Conservation (phyloP, 2,888 invertebrate genomes). For the Zeuzera pyrina region DNA sequence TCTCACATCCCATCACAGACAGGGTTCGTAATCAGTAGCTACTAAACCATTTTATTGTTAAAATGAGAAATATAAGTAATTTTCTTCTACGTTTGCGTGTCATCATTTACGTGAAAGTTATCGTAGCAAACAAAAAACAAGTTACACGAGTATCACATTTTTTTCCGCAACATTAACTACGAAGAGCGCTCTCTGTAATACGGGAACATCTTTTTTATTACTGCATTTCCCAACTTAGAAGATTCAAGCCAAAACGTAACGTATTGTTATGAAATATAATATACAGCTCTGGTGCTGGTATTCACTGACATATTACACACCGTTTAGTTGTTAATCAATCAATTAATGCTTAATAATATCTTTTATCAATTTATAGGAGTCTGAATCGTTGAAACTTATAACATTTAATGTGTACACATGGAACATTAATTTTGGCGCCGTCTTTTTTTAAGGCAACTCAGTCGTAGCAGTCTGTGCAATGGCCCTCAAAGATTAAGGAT, state of each 20-base stretch:
- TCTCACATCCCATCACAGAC: too few species aligned
- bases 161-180: slow-evolving; percentile 41
- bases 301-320: too few species aligned
- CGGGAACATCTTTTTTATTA: slow-evolving; percentile 63
- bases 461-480: slow-evolving; percentile 34
- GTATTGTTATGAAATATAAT: slow-evolving; percentile 64
- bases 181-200: slow-evolving; percentile 35
- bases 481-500: slow-evolving; percentile 42
- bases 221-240: slow-evolving; percentile 57
- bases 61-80: background rate
- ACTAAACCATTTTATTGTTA: background rate
- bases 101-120: slow-evolving; percentile 48
- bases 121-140: slow-evolving; percentile 20
- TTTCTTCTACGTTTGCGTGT: too few species aligned
- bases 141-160: slow-evolving; percentile 43
- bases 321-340: too few species aligned
- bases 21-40: slow-evolving; percentile 4
- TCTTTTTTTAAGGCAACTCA: slow-evolving; percentile 19
- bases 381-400: too few species aligned
- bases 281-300: slow-evolving; percentile 57
- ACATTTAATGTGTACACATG: slow-evolving; percentile 14
- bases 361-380: too few species aligned
- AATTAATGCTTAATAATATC: too few species aligned
- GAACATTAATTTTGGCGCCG: slow-evolving; percentile 19
- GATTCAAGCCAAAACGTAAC: slow-evolving; percentile 64